Evolutionary conservation across 2,888 invertebrate species (phyloP), one percentile per base, ranked within the genome.

Genomic region (Acronicta psi): DNA sequence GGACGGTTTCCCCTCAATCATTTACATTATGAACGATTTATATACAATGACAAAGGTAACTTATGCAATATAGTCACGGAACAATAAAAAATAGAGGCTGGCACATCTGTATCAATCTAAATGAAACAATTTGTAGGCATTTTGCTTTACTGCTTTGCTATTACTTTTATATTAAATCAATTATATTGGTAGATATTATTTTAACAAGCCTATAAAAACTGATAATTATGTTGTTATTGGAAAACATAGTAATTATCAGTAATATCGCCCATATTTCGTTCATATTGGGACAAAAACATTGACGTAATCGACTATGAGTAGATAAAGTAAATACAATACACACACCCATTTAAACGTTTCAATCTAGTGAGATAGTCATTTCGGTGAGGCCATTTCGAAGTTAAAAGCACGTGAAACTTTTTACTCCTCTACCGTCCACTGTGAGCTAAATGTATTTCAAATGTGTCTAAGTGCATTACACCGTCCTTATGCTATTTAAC

Each of bases 51-150:
- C 37, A 25, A 43, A 52, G 51, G 52, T 50, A 59, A 18, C 34
- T 57, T 43, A 23, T 55, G 38, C 55, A 60, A 63, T 57, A 50
- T 53, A 45, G 57, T 56, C 59, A 54, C 49, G 56, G 37, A 68
- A 68, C 8, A 59, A 58, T 41, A 49, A 53, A 56, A 56, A 41
- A 11, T 20, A 29, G 29, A 36, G 55, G 42, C n/a, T 47, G 54
- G 20, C 14, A 9, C 40, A 57, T 18, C 36, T 31, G 34, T 55
- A 56, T 49, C 45, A 62, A 40, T 37, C 34, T 37, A 40, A 44
- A 65, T 57, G n/a, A 58, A 38, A 50, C 41, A 65, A 46, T 58
- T 50, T 58, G 25, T 40, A 51, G 40, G 25, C 46, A 51, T 31
- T 42, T 50, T 53, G 41, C 34, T 52, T 29, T 11, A 29, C 29